Evolutionary conservation across 2,113 vertebrate genomes (phyloP).

Genomic region (Eupsittula cactorum): DNA sequence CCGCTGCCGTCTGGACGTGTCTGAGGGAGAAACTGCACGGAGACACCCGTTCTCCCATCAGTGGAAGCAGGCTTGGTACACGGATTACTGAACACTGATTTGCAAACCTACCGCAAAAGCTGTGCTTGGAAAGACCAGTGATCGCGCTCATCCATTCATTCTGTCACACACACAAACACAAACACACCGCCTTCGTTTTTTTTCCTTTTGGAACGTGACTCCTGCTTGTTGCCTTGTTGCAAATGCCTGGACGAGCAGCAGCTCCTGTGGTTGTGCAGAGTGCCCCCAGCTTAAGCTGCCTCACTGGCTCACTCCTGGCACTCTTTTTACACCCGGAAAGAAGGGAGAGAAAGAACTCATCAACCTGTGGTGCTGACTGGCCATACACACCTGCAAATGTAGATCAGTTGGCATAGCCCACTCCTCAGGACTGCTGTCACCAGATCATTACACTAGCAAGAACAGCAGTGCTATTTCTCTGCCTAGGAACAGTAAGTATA

Average conservation of each 20-base stretch:
- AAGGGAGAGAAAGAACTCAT: not conserved
- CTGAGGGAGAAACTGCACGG: not conserved
- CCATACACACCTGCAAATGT: conserved; percentile 37
- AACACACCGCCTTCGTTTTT: not conserved
- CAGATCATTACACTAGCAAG: conserved; percentile 18
- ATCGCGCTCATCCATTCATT: not conserved
- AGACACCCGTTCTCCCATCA: not conserved
- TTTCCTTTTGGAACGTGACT: not conserved
- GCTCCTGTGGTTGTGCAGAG: conserved; percentile 48
- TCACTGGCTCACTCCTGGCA: not conserved
- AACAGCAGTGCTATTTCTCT: conserved; percentile 33
- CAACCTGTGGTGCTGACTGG: conserved; percentile 53
- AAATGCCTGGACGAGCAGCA: conserved; percentile 50
- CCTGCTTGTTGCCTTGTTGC: conserved; percentile 8
- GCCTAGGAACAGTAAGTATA: conserved; percentile 71
- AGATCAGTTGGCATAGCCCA: not conserved
- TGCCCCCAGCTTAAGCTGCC: not conserved
- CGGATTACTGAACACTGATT: not conserved
- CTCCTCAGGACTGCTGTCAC: conserved; percentile 17
- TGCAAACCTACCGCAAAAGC: not conserved
- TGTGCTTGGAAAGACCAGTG: not conserved
- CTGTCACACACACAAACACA: not conserved
- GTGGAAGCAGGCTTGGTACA: not conserved
- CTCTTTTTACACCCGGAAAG: not conserved
- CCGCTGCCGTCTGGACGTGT: not conserved